Evolutionary conservation across 2,888 invertebrate species (phyloP).

Genomic region (Andrena minutula): DNA sequence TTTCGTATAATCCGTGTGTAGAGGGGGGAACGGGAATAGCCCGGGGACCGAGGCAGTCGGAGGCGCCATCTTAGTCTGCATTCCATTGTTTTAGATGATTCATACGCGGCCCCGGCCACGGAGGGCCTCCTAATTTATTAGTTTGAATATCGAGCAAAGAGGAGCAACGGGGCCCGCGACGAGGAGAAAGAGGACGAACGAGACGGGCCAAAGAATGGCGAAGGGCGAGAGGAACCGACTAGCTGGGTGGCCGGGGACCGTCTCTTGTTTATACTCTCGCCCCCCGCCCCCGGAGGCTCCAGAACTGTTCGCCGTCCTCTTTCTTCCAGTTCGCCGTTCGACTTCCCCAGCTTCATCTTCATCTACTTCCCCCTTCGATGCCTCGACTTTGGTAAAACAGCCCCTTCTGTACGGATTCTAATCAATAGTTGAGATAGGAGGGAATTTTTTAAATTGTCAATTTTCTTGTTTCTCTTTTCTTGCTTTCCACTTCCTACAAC

Average conservation of each 20-base stretch:
- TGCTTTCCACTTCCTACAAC: background rate
- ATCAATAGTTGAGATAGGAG: no score
- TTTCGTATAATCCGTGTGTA: constrained; percentile 58
- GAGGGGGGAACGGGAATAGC: constrained; percentile 23
- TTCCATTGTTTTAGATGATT: constrained; percentile 85
- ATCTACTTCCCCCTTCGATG: background rate
- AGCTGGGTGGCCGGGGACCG: constrained; percentile 83
- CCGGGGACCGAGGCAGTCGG: constrained; percentile 50
- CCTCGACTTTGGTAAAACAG: background rate
- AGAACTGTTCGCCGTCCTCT: constrained; percentile 31
- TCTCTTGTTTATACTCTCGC: constrained; percentile 72
- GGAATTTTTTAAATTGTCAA: no score
- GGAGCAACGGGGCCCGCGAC: constrained; percentile 49
- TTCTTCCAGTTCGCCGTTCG: constrained; percentile 40
- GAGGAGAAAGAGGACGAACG: constrained; percentile 50
- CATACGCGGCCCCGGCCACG: constrained; percentile 80
- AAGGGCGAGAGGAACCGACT: constrained; percentile 74
- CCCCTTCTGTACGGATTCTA: background rate
- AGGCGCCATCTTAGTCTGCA: constrained; percentile 84
- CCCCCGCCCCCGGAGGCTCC: constrained; percentile 38
- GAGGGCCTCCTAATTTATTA: constrained; percentile 84
- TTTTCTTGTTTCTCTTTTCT: background rate
- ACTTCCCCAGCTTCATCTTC: constrained; percentile 35
- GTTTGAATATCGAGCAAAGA: constrained; percentile 84
- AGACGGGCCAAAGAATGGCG: constrained; percentile 69